A percentile compares a stretch with the other conserved stretches of the same genome.
Conservation (phyloP, 2,888 invertebrate genomes). For the Andrena minutula region DNA sequence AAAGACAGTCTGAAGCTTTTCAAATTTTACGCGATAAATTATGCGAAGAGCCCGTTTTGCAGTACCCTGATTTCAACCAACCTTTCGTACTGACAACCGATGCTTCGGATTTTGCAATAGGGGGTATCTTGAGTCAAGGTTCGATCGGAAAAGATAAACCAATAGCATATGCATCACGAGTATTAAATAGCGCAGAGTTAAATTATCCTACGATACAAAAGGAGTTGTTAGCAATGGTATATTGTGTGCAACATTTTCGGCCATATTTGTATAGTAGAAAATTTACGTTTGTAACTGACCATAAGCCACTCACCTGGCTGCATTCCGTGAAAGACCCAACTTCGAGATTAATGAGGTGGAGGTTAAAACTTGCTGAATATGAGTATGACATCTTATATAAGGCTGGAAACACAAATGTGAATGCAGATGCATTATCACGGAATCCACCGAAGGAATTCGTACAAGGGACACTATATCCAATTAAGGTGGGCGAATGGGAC, state of each 20-base stretch:
- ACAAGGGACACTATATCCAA: neutral
- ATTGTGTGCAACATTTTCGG: neutral
- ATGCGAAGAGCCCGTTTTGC: neutral
- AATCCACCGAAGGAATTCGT: neutral
- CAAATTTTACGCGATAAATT: neutral
- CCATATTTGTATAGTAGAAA: neutral
- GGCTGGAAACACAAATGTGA: neutral
- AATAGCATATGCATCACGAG: neutral
- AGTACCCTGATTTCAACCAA: slow-evolving; percentile 5
- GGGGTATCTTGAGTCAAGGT: slow-evolving; percentile 11
- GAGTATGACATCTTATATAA: slow-evolving; percentile 2
- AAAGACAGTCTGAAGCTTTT: slow-evolving; percentile 7
- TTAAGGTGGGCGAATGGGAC: neutral
- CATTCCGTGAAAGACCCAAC: neutral
- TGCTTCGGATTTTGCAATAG: slow-evolving; percentile 11
- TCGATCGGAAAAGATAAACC: slow-evolving; percentile 4
- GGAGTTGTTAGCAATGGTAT: slow-evolving; percentile 2
- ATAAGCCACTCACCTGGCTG: neutral
- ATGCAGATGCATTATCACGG: slow-evolving; percentile 1
- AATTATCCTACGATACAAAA: slow-evolving; percentile 13
- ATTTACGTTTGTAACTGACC: slow-evolving; percentile 10
- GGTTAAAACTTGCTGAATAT: slow-evolving; percentile 6
- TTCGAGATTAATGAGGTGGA: slow-evolving; percentile 4
- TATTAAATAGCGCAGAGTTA: slow-evolving; percentile 1
- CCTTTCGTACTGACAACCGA: neutral